phyloP scores from a whole-genome alignment of 2,888 invertebrate genomes.

The Cheilosia vernalis region DNA sequence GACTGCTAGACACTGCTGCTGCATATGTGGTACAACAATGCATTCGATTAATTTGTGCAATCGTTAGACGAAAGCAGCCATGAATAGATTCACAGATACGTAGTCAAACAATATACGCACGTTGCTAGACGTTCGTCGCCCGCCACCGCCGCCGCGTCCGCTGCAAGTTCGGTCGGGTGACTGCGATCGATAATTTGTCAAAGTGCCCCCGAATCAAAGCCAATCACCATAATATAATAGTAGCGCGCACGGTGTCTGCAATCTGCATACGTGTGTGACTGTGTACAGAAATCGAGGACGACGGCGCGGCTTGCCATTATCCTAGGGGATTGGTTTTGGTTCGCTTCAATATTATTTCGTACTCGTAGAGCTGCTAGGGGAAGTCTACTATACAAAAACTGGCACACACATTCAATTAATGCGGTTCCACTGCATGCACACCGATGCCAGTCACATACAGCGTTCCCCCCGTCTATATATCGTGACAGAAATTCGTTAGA shows the following conservation, averaged over 20 bases:
- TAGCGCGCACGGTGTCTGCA: conserved; percentile 63
- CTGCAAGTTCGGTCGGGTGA: conserved; percentile 50
- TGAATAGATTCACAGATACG: conserved; percentile 54
- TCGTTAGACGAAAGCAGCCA: conserved; percentile 66
- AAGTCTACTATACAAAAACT: conserved; percentile 37
- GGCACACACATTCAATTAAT: conserved; percentile 71
- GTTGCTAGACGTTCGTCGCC: conserved; percentile 52
- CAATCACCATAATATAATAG: conserved; percentile 71
- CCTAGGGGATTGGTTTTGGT: conserved; percentile 64
- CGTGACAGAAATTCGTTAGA: conserved; percentile 51
- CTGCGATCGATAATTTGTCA: conserved; percentile 74
- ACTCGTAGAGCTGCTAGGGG: neutral
- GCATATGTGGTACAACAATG: conserved; percentile 42
- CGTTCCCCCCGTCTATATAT: neutral
- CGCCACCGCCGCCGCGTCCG: conserved; percentile 14
- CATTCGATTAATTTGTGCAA: conserved; percentile 74
- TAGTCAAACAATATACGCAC: conserved; percentile 46
- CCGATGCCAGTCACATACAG: neutral
- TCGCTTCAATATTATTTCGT: conserved; percentile 51
- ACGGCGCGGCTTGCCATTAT: conserved; percentile 36
- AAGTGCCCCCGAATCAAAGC: conserved; percentile 72
- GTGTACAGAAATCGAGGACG: neutral
- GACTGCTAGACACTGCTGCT: conserved; percentile 19
- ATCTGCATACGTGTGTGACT: conserved; percentile 43
- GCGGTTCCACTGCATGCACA: conserved; percentile 23